A percentile compares a stretch with the other conserved stretches of the same genome.
These are phyloP conservation scores for Melanogrammus aeglefinus DNA, from an alignment of 2,797 vertebrate genomes.

Conservation along the genomic window DNA sequence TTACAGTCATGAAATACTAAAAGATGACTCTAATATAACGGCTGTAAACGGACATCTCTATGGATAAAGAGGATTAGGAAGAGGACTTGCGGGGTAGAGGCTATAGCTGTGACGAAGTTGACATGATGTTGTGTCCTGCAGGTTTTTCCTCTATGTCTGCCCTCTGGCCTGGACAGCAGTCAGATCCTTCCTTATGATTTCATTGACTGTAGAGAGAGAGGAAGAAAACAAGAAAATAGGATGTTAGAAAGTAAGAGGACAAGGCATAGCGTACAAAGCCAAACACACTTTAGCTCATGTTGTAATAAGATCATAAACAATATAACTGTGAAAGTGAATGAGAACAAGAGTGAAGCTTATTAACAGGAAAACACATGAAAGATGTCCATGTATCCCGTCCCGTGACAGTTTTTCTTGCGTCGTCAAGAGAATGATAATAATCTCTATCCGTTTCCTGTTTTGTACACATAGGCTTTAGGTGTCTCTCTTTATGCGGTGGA, in stretches of 20 bases:
- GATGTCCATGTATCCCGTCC: background rate
- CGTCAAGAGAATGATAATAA: background rate
- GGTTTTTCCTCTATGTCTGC: constrained; percentile 83
- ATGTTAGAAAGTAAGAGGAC: constrained; percentile 24
- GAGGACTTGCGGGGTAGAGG: background rate
- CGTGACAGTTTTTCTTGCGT: background rate
- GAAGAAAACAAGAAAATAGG: background rate
- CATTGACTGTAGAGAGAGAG: constrained; percentile 82
- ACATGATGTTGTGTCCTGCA: constrained; percentile 60
- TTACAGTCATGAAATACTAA: background rate
- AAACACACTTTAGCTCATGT: constrained; percentile 2
- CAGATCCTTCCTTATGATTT: constrained; percentile 99
- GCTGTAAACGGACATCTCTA: background rate
- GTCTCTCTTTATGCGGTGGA: background rate
- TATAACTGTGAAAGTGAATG: background rate
- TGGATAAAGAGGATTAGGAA: background rate
- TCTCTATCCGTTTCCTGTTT: constrained; percentile 4
- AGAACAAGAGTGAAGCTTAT: background rate
- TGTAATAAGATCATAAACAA: background rate
- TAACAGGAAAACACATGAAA: background rate
- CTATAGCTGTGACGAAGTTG: no score
- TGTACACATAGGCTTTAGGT: background rate
- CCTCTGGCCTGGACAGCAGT: constrained; percentile 87
- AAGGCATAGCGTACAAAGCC: background rate
- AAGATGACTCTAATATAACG: background rate